Evolutionary conservation across 2,888 invertebrate species (phyloP), one percentile per base, ranked within the genome.

Genomic region (Lathronympha strigana): DNA sequence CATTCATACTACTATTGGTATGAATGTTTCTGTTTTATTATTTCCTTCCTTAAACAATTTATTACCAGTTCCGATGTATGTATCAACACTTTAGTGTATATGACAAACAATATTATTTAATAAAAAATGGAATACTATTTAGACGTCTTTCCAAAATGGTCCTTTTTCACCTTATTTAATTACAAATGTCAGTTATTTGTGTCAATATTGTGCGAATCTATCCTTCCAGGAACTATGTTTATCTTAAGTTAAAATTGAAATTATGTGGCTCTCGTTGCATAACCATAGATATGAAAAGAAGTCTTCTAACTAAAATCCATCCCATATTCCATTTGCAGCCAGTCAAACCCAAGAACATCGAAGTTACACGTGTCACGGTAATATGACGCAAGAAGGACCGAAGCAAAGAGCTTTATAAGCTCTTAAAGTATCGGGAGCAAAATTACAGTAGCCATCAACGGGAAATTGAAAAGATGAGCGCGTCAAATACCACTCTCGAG

Each of bases 351-450:
- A 57, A 45, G 8, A 33, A 13, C 13, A 31, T 51, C 25, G 19
- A 19, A 53, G 21, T 38, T 25, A 47, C 36, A 31, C 38, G 36
- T 58, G 64, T 45, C 64, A 36, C 33, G 8, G 36, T 53, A 43
- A 58, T 60, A 36, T 58, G 64, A 64, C 58, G 51, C 45, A 45
- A 64, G 64, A 64, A 43, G 51, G 51, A 58, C 28, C 40, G 28
- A 55, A 11, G 54, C 49, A 36, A 45, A 60, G 23, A 53, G 63
- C 51, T 23, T 51, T 28, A 55, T 31, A 43, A 23, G 33, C 31
- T 64, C 28, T 19, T 9, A 43, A 36, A 28, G 28, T 21, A 36
- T n/a, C n/a, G 23, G n/a, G 2, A 58, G 25, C n/a, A 31, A 2
- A 43, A 57, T 21, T 17, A 9, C 25, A 55, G 40, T 23, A 38